Conservation (phyloP, 2,888 invertebrate genomes). For the Siphonodentalium dalli region DNA sequence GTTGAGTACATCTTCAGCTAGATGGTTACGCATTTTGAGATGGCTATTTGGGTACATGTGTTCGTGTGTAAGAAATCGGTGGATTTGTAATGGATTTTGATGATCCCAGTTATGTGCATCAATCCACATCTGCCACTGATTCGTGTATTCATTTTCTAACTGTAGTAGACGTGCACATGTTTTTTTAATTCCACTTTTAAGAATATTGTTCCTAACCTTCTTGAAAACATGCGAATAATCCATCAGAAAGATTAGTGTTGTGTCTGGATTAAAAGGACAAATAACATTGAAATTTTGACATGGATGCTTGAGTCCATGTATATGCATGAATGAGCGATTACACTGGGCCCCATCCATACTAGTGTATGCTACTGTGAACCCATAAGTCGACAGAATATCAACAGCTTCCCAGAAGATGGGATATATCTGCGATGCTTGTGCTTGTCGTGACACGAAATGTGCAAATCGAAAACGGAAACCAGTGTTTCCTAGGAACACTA, state of each 20-base stretch:
- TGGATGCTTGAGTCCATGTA: background rate
- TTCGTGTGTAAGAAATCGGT: slow-evolving; percentile 22
- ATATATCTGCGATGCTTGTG: slow-evolving; percentile 22
- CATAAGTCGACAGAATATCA: slow-evolving; percentile 13
- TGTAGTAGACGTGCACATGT: slow-evolving; percentile 11
- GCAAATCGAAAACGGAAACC: slow-evolving; percentile 30
- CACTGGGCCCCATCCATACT: slow-evolving; percentile 26
- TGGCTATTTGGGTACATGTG: slow-evolving; percentile 17
- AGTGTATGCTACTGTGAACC: slow-evolving; percentile 14
- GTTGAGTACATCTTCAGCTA: slow-evolving; percentile 19
- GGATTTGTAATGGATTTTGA: slow-evolving; percentile 15
- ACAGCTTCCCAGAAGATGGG: slow-evolving; percentile 26
- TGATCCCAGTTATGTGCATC: slow-evolving; percentile 25
- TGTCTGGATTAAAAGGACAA: background rate
- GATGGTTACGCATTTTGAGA: slow-evolving; percentile 20
- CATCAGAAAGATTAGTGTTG: slow-evolving; percentile 9
- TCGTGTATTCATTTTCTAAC: background rate
- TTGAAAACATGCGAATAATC: slow-evolving; percentile 25
- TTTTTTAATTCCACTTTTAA: slow-evolving; percentile 16
- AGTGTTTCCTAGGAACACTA: slow-evolving; percentile 25
- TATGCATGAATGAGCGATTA: slow-evolving; percentile 2
- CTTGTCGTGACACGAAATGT: slow-evolving; percentile 27
- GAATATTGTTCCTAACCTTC: slow-evolving; percentile 26
- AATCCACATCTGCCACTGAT: slow-evolving; percentile 26
- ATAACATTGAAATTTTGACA: background rate